Evolutionary conservation across 2,888 invertebrate species (phyloP).

Genomic region (Andrena trimmerana): DNA sequence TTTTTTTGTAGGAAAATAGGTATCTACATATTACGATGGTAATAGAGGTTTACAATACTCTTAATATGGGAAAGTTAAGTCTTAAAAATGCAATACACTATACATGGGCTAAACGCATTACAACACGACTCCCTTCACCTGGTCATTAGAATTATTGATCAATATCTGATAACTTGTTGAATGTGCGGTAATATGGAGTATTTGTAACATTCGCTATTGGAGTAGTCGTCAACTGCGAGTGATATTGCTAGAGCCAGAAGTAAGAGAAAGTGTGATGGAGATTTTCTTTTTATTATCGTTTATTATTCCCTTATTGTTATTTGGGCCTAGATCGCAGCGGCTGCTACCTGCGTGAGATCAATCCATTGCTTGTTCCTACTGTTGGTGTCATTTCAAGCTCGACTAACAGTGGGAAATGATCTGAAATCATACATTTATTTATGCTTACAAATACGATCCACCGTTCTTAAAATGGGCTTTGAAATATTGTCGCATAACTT

Average conservation of each 20-base stretch:
- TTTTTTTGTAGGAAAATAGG: constrained; percentile 83
- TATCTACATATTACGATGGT: constrained; percentile 83
- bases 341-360: constrained; percentile 95
- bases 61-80: constrained; percentile 74
- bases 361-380: constrained; percentile 91
- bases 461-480: background rate
- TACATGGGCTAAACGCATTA: constrained; percentile 85
- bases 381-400: constrained; percentile 96
- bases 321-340: constrained; percentile 83
- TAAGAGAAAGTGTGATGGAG: constrained; percentile 81
- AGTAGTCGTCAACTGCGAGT: constrained; percentile 80
- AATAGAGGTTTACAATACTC: constrained; percentile 75
- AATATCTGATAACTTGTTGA: constrained; percentile 77
- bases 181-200: constrained; percentile 83
- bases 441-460: background rate
- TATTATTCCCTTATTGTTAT: constrained; percentile 77
- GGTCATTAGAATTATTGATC: constrained; percentile 81
- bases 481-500: no score
- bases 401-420: constrained; percentile 96
- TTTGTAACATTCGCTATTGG: constrained; percentile 78
- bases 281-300: constrained; percentile 71
- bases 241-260: constrained; percentile 83
- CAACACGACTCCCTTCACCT: constrained; percentile 83
- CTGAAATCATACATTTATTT: constrained; percentile 85
- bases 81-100: constrained; percentile 84